Percentiles rank a stretch among this genome's conserved stretches.
Conservation (phyloP, 2,113 vertebrate species). For the Bolborhynchus lineola region DNA sequence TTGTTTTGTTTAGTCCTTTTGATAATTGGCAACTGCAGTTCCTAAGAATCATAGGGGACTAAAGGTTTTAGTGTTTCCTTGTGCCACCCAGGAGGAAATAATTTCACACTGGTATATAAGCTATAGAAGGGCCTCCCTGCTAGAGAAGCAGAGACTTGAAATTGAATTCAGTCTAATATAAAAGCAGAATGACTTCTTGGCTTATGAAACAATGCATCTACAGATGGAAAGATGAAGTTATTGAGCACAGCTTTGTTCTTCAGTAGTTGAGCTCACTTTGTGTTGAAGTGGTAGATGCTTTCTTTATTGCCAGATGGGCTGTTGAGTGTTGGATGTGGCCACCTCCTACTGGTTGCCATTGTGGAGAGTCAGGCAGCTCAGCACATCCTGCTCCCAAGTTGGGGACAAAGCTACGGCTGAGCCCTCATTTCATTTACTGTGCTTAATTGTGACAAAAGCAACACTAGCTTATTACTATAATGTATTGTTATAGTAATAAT, state of each 20-base stretch:
- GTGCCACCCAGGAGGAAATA: not conserved
- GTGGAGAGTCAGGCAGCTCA: not conserved
- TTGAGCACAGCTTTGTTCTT: rapidly evolving
- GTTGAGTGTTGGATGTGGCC: not conserved
- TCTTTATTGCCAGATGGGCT: not conserved
- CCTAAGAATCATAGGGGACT: not conserved
- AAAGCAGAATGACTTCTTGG: not conserved
- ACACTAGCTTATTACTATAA: not conserved
- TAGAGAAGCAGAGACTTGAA: not conserved
- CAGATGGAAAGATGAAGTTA: not conserved
- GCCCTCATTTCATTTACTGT: not conserved
- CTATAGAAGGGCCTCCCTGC: not conserved
- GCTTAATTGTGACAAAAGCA: not conserved
- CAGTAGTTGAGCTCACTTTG: not conserved
- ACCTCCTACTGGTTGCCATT: not conserved
- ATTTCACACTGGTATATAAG: not conserved
- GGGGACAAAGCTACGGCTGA: not conserved
- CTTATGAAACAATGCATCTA: not conserved
- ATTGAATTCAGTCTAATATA: not conserved
- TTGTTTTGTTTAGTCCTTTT: not conserved
- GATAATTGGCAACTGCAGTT: not conserved
- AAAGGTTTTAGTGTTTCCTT: not conserved
- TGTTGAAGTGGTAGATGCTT: not conserved
- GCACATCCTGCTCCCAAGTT: not conserved
- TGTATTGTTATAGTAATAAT: not conserved